phyloP scores from a whole-genome alignment of 2,797 vertebrate species.

The Sebastes kiyomatsui region DNA sequence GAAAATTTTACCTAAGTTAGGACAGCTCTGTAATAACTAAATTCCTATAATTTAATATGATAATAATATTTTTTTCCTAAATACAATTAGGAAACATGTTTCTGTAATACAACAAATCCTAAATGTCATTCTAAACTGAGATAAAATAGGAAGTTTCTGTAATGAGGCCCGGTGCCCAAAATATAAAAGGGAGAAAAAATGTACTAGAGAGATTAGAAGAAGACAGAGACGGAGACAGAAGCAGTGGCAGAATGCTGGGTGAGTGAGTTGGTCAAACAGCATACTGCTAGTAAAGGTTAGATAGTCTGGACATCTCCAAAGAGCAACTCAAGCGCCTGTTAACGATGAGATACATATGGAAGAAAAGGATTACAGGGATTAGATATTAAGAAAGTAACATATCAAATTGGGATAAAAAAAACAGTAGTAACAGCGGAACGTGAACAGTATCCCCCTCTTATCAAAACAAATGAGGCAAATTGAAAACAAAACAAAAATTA shows the following conservation, averaged over 20 bases:
- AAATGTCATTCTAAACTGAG: neutral
- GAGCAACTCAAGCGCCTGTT: slow-evolving; percentile 36
- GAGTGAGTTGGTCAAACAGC: slow-evolving; percentile 22
- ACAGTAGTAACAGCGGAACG: neutral
- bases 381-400: neutral
- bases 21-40: too few species aligned
- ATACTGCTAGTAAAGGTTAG: slow-evolving; percentile 40
- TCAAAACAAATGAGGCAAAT: too few species aligned
- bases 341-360: slow-evolving; percentile 17
- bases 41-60: too few species aligned
- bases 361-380: neutral
- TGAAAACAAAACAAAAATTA: neutral
- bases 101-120: neutral
- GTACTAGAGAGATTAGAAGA: neutral
- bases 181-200: neutral
- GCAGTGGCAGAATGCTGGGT: slow-evolving; percentile 7
- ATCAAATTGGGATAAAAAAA: neutral
- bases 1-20: too few species aligned
- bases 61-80: too few species aligned
- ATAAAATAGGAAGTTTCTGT: too few species aligned
- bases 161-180: too few species aligned
- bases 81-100: too few species aligned
- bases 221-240: neutral
- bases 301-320: slow-evolving; percentile 32
- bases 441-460: neutral